Percentiles rank a stretch among this genome's conserved stretches.
Evolutionary conservation across 37 sponge, comb jelly and placozoan species (phyloP).

Genomic region (Chondrilla cf. caribensis): DNA sequence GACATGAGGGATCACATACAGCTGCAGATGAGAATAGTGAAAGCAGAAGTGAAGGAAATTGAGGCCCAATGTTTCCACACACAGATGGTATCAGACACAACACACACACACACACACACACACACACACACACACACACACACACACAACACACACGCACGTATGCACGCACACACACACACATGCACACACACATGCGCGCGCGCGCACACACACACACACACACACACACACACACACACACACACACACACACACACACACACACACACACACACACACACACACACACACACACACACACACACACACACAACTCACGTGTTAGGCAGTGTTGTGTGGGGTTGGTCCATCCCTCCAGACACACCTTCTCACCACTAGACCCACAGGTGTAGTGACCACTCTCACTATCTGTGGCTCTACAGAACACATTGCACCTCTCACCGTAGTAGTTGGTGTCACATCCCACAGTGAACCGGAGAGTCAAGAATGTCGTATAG

Average conservation of each 20-base stretch:
- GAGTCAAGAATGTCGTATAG: background rate
- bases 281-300: slow-evolving; percentile 25
- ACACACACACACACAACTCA: slow-evolving; percentile 9
- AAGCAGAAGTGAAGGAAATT: background rate
- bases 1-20: background rate
- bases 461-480: background rate
- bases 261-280: slow-evolving; percentile 18
- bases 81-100: background rate
- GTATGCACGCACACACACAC: slow-evolving; percentile 18
- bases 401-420: slow-evolving; percentile 12
- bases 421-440: slow-evolving; percentile 49
- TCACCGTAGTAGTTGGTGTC: slow-evolving; percentile 38
- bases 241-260: slow-evolving; percentile 9
- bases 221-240: slow-evolving; percentile 49
- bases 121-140: slow-evolving; percentile 5
- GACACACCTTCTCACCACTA: slow-evolving; percentile 38
- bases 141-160: background rate
- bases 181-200: slow-evolving; percentile 22
- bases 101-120: background rate
- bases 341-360: slow-evolving; percentile 38
- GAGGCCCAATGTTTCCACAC: no score
- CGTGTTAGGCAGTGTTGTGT: slow-evolving; percentile 33
- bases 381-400: slow-evolving; percentile 55
- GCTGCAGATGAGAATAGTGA: background rate
- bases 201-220: slow-evolving; percentile 21